Conservation (phyloP, 2,888 invertebrate genomes). For the Dasypolia templi region DNA sequence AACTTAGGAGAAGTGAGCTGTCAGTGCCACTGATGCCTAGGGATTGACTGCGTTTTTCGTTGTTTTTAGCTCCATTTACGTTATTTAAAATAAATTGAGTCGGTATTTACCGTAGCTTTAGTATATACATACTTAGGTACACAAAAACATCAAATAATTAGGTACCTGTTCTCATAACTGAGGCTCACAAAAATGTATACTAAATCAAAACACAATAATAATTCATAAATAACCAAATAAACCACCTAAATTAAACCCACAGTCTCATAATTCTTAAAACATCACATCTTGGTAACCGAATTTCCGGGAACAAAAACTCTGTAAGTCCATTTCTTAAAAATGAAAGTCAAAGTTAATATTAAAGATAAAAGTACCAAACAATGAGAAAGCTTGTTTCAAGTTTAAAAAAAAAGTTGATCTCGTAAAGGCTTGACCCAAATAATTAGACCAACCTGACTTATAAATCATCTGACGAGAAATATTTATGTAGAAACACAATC, state of each 20-base stretch:
- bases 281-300: constrained; percentile 43
- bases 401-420: constrained; percentile 79
- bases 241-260: constrained; percentile 12
- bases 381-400: constrained; percentile 62
- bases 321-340: constrained; percentile 57
- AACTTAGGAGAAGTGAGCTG: too few species aligned
- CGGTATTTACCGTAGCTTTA: too few species aligned
- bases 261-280: constrained; percentile 38
- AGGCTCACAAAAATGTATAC: neutral
- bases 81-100: too few species aligned
- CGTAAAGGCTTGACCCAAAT: constrained; percentile 83
- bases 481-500: constrained; percentile 83
- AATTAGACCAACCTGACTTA: constrained; percentile 84
- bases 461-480: constrained; percentile 86
- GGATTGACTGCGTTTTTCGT: too few species aligned
- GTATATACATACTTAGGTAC: too few species aligned
- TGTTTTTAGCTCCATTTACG: too few species aligned
- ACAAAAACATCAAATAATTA: too few species aligned
- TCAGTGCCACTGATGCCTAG: too few species aligned
- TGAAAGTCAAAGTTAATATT: constrained; percentile 58
- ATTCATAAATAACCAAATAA: constrained; percentile 33
- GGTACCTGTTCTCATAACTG: neutral
- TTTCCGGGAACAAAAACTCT: constrained; percentile 46
- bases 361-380: constrained; percentile 66
- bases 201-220: constrained; percentile 23